phyloP scores from a whole-genome alignment of 2,797 vertebrate species.

The Basileuterus tristriatus region DNA sequence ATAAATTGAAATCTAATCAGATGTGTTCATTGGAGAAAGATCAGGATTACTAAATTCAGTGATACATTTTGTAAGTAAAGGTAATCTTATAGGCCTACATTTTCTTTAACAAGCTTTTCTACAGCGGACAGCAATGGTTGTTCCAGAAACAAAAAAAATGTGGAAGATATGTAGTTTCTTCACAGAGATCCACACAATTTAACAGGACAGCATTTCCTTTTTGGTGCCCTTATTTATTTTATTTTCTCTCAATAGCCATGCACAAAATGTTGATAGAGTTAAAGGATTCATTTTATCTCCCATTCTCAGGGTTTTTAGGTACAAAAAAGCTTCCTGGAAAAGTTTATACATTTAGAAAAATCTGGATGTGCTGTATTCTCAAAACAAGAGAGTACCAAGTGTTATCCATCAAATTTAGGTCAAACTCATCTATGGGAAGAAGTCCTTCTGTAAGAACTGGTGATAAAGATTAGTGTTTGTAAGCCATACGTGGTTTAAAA shows the following conservation, averaged over 20 bases:
- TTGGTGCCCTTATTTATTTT: background rate
- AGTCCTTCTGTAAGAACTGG: background rate
- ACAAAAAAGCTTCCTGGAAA: background rate
- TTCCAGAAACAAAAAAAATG: background rate
- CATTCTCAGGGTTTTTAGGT: background rate
- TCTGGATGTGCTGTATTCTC: background rate
- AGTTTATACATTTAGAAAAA: background rate
- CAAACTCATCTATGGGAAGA: background rate
- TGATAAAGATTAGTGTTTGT: background rate
- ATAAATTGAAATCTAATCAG: background rate
- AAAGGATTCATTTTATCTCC: background rate
- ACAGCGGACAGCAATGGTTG: background rate
- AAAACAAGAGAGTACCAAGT: background rate
- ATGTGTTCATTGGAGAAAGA: background rate
- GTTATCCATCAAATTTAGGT: background rate
- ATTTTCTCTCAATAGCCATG: background rate
- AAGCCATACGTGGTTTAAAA: background rate
- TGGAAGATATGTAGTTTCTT: background rate
- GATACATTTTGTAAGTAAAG: background rate
- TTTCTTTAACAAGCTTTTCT: background rate
- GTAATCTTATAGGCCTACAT: background rate
- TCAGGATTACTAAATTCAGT: background rate
- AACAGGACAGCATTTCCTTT: background rate
- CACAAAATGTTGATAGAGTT: background rate
- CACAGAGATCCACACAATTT: background rate